phyloP scores from a whole-genome alignment of 1,140 invertebrate genomes.

The Heterodera schachtii region DNA sequence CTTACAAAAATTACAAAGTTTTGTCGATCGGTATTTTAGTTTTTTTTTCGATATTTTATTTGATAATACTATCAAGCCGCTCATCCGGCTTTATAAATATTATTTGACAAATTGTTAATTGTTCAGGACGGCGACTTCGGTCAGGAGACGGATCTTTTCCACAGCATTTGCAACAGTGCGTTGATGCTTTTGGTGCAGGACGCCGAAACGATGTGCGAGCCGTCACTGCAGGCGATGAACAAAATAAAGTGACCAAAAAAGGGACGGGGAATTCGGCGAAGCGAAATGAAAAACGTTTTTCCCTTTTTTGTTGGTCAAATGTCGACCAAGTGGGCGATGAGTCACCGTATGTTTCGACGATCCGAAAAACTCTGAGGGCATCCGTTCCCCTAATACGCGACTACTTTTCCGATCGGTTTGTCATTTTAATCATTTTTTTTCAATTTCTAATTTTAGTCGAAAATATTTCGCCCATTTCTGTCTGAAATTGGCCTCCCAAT shows the following conservation, averaged over 20 bases:
- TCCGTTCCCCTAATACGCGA: constrained; percentile 87
- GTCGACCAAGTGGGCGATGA: constrained; percentile 94
- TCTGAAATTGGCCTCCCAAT: constrained; percentile 84
- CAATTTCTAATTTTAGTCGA: constrained; percentile 66
- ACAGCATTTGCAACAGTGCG: constrained; percentile 76
- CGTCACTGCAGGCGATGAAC: constrained; percentile 71
- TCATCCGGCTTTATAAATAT: background rate
- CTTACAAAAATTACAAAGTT: too few relatives aligned
- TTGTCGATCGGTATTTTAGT: too few relatives aligned
- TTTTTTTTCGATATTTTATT: too few relatives aligned
- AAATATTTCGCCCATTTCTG: constrained; percentile 99
- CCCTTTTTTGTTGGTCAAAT: constrained; percentile 77
- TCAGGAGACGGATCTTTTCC: constrained; percentile 89
- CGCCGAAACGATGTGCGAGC: constrained; percentile 88
- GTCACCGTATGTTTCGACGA: constrained; percentile 87
- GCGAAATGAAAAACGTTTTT: background rate
- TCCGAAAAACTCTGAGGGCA: constrained; percentile 83
- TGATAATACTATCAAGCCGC: too few relatives aligned
- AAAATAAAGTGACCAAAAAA: constrained; percentile 56
- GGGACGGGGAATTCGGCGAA: background rate
- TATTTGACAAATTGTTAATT: constrained; percentile 66
- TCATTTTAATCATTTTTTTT: background rate
- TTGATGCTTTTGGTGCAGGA: constrained; percentile 89
- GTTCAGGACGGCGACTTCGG: constrained; percentile 82
- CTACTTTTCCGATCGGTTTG: constrained; percentile 80